phyloP scores from a whole-genome alignment of 2,888 invertebrate species.

The Alloplasta piceator region DNA sequence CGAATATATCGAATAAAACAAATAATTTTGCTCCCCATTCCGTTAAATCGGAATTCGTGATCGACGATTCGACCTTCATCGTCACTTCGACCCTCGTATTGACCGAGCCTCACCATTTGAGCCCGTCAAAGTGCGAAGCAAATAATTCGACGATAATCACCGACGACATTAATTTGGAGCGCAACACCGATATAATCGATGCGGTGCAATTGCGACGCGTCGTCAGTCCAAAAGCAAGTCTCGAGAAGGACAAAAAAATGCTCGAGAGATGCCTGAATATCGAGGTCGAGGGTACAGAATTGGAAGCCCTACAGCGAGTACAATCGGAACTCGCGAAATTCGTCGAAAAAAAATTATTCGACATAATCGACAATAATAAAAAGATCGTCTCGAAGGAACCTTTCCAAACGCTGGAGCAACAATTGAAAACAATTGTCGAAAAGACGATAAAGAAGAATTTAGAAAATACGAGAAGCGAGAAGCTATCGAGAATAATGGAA shows the following conservation, averaged over 20 bases:
- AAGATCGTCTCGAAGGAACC: conserved; percentile 62
- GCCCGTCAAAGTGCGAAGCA: neutral
- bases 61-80: conserved; percentile 78
- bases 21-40: conserved; percentile 71
- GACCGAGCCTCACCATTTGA: conserved; percentile 69
- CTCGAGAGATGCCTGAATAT: conserved; percentile 79
- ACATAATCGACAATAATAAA: conserved; percentile 20
- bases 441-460: conserved; percentile 79
- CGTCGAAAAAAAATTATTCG: conserved; percentile 77
- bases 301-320: conserved; percentile 75
- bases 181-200: conserved; percentile 79
- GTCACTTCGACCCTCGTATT: conserved; percentile 77
- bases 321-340: conserved; percentile 77
- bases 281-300: conserved; percentile 79
- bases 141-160: neutral
- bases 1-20: conserved; percentile 32
- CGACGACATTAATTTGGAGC: conserved; percentile 71
- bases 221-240: conserved; percentile 68
- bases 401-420: conserved; percentile 73
- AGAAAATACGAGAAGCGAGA: conserved; percentile 67
- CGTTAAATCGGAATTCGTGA: conserved; percentile 74
- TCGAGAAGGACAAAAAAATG: conserved; percentile 67
- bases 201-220: conserved; percentile 77
- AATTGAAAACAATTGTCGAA: conserved; percentile 78
- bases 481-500: conserved; percentile 30